Evolutionary conservation across 2,888 invertebrate genomes (phyloP).

Genomic region (Cremastinae sp.): DNA sequence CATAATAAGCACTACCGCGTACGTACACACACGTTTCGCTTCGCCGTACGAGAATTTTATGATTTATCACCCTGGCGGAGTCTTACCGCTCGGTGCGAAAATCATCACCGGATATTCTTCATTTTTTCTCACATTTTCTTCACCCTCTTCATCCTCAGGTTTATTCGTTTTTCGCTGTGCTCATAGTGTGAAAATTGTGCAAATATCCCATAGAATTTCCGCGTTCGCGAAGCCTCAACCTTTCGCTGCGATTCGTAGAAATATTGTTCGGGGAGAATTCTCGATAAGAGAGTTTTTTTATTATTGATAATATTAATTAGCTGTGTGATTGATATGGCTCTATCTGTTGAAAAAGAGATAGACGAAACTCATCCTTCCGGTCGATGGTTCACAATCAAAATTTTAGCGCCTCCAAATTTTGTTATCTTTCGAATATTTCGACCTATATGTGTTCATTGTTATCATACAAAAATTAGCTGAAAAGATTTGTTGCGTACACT

Average conservation of each 20-base stretch:
- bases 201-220: too few relatives aligned
- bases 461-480: too few relatives aligned
- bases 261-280: constrained; percentile 16
- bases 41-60: constrained; percentile 43
- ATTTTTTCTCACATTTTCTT: constrained; percentile 24
- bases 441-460: neutral
- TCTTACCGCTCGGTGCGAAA: constrained; percentile 35
- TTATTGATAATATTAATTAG: constrained; percentile 58
- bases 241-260: constrained; percentile 1
- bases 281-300: constrained; percentile 27
- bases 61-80: constrained; percentile 54
- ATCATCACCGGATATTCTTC: constrained; percentile 51
- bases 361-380: constrained; percentile 62
- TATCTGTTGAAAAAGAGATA: constrained; percentile 55
- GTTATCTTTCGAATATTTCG: neutral
- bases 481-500: neutral
- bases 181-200: neutral
- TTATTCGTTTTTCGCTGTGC: constrained; percentile 7
- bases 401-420: neutral
- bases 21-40: neutral
- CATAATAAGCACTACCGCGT: constrained; percentile 51
- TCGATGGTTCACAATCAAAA: constrained; percentile 27
- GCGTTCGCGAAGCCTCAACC: neutral
- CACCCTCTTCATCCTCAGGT: neutral
- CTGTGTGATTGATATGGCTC: constrained; percentile 58